Evolutionary conservation across 2,888 invertebrate genomes (phyloP), one percentile per base, ranked within the genome.

Genomic region (Drosophila bunnanda): DNA sequence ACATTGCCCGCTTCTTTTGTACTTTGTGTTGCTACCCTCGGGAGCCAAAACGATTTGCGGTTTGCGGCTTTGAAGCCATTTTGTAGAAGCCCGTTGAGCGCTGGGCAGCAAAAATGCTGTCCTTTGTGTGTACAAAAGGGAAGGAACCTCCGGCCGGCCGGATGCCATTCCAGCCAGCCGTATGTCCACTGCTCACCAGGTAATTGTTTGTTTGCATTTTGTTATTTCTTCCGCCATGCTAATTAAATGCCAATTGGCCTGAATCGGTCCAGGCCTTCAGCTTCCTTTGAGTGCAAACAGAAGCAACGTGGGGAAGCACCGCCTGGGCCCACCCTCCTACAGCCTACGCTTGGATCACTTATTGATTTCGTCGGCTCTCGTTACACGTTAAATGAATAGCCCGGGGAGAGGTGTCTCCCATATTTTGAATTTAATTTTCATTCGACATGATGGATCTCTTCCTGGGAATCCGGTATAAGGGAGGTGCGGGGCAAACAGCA

Each of bases 191-290:
- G 41, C 53, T 43, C 13, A n/a, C 12, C 15, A 28, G 28, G 20
- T 28, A n/a, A 61, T 61, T 25, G 44, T 61, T 44, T 44, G 58
- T 28, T 17, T 61, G 13, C 58, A 62, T 44, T 36, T 53, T 62
- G 56, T 66, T 62, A 54, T 64, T 52, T 62, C 59, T 52, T 52
- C 10, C 36, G n/a, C 48, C 36, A 46, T 57, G 39, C 79, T 78
- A 74, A 80, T 80, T 78, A 80, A 80, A 75, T 62, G 54, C n/a
- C 64, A 68, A 78, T 83, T 83, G 74, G 72, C 76, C 69, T 67
- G 17, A 32, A 25, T 32, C 32, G 32, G 38, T 28, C 32, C 50
- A 50, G 20, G 13, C 32, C 8, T 15, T 50, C 48, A 36, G 28
- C 52, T 20, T 59, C 32, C 55, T 32, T n/a, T 2, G 4, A 22